These are phyloP conservation scores for Colaptes auratus DNA, from an alignment of 2,113 vertebrate species.

Conservation along the genomic window DNA sequence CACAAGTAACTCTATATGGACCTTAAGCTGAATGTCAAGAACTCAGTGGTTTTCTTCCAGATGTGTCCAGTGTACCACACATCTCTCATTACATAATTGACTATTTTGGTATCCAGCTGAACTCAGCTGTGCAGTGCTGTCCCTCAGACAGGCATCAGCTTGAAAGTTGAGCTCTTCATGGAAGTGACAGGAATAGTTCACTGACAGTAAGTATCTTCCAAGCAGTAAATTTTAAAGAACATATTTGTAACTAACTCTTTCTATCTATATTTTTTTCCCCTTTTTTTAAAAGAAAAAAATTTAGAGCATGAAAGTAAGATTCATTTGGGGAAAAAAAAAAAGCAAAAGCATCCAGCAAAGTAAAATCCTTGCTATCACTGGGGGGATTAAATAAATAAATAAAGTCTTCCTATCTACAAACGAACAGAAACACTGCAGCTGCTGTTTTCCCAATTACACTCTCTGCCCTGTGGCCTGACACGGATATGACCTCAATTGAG, in stretches of 20 bases:
- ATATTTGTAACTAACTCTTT: neutral
- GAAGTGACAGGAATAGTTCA: neutral
- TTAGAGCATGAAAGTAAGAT: neutral
- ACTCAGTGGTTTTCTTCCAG: neutral
- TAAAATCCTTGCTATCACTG: neutral
- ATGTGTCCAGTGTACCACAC: neutral
- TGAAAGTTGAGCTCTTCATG: neutral
- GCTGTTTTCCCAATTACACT: neutral
- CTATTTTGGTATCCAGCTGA: neutral
- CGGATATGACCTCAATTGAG: neutral
- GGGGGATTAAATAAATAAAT: neutral
- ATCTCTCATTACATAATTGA: rapidly evolving
- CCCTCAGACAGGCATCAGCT: neutral
- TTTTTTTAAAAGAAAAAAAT: neutral
- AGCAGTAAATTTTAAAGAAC: neutral
- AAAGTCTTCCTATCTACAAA: neutral
- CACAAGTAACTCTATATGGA: neutral
- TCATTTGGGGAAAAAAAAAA: neutral
- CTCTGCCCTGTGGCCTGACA: neutral
- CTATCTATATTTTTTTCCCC: too few relatives aligned
- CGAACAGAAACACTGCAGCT: neutral
- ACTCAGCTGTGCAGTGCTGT: neutral
- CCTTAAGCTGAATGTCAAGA: neutral
- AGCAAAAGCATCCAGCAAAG: neutral
- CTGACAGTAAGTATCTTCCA: neutral